Conservation (phyloP, 2,113 vertebrate species). For the Cyprinus carpio region DNA sequence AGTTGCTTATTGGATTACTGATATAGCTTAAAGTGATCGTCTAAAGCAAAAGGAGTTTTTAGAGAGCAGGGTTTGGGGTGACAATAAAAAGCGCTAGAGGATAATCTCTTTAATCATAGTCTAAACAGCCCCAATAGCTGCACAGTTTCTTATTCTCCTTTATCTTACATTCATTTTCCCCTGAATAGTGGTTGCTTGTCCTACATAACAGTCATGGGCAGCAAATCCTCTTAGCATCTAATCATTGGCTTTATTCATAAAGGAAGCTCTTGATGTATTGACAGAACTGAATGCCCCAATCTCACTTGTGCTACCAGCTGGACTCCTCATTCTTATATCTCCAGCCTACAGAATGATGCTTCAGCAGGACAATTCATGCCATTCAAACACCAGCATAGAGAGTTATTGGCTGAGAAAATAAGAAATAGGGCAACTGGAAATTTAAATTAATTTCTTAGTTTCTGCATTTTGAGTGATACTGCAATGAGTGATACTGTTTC, state of each 20-base stretch:
- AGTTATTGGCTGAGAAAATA: not conserved
- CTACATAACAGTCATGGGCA: constrained; percentile 61
- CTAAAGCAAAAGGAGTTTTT: constrained; percentile 33
- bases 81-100: constrained; percentile 42
- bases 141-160: constrained; percentile 50
- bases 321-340: not conserved
- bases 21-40: not conserved
- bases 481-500: no score
- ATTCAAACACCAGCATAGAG: not conserved
- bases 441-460: no score
- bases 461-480: no score
- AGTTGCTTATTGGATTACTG: constrained; percentile 7
- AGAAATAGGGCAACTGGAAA: no score
- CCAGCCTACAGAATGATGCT: not conserved
- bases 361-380: constrained; percentile 77
- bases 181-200: constrained; percentile 55
- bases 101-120: constrained; percentile 66
- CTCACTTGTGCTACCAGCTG: constrained; percentile 11
- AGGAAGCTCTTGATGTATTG: constrained; percentile 53
- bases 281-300: constrained; percentile 33
- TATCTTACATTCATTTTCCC: constrained; percentile 35
- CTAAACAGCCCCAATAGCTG: constrained; percentile 56
- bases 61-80: constrained; percentile 45
- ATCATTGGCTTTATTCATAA: constrained; percentile 66
- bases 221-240: constrained; percentile 69